Conservation (phyloP, 2,888 invertebrate species). For the Apamea monoglypha region DNA sequence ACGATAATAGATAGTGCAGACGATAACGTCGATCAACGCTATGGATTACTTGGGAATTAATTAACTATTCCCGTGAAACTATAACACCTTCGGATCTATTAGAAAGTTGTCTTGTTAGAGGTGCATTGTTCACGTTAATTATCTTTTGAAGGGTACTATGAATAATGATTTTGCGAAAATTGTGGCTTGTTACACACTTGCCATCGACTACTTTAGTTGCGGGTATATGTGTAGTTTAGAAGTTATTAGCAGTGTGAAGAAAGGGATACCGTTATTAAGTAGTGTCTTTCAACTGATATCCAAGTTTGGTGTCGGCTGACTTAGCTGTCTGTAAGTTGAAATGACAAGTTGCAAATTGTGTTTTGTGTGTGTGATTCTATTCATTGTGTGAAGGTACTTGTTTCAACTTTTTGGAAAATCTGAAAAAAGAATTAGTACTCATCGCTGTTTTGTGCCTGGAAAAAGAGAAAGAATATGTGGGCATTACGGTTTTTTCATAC, state of each 20-base stretch:
- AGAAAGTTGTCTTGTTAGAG: slow-evolving; percentile 74
- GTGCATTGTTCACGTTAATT: slow-evolving; percentile 62
- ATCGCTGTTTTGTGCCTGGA: background rate
- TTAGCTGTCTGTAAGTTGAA: background rate
- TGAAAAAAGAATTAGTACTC: background rate
- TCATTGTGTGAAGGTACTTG: background rate
- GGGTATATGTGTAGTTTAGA: slow-evolving; percentile 12
- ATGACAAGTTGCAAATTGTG: background rate
- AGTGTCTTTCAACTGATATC: background rate
- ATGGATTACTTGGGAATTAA: slow-evolving; percentile 83
- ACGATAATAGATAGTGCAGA: slow-evolving; percentile 73
- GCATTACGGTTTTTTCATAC: background rate
- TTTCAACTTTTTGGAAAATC: background rate
- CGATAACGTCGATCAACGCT: slow-evolving; percentile 83
- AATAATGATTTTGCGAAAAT: slow-evolving; percentile 56
- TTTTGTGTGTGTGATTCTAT: background rate
- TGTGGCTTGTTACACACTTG: slow-evolving; percentile 45
- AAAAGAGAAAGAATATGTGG: background rate
- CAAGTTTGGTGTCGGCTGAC: background rate
- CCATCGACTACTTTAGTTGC: slow-evolving; percentile 19
- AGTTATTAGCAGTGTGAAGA: slow-evolving; percentile 16
- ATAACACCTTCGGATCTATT: slow-evolving; percentile 77
- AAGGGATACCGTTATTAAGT: background rate
- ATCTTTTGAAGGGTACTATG: slow-evolving; percentile 56
- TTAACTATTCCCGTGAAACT: slow-evolving; percentile 78